phyloP scores from a whole-genome alignment of 2,113 vertebrate species.

The Scartelaos histophorus region DNA sequence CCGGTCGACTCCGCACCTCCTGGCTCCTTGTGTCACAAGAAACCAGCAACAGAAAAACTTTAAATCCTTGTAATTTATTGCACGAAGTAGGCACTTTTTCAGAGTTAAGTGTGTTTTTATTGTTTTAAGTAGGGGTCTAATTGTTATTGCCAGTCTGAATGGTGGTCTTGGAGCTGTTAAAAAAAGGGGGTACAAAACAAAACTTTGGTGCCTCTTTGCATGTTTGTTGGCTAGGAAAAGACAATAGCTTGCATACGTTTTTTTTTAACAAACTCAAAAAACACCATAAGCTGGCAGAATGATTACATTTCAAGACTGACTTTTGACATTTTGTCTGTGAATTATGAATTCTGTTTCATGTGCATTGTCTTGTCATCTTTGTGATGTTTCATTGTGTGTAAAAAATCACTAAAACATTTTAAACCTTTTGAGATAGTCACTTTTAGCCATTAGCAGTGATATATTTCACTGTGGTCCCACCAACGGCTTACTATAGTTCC shows the following conservation, averaged over 20 bases:
- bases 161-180: neutral
- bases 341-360: neutral
- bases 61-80: slow-evolving; percentile 1
- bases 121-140: slow-evolving; percentile 11
- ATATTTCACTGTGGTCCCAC: neutral
- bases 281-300: neutral
- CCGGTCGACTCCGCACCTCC: slow-evolving; percentile 28
- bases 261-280: neutral
- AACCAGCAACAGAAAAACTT: neutral
- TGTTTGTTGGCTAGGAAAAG: neutral
- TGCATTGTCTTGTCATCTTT: neutral
- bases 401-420: neutral
- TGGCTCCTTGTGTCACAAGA: neutral
- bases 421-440: neutral
- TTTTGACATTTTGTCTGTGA: too few relatives aligned
- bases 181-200: neutral
- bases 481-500: slow-evolving; percentile 12
- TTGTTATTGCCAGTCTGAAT: slow-evolving; percentile 1
- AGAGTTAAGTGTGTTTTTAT: neutral
- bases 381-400: neutral
- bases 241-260: neutral
- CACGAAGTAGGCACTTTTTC: neutral
- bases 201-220: neutral
- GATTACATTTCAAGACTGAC: too few relatives aligned
- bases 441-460: slow-evolving; percentile 20